phyloP scores from a whole-genome alignment of 1,140 invertebrate species.

The Pemphigus obesinymphae region DNA sequence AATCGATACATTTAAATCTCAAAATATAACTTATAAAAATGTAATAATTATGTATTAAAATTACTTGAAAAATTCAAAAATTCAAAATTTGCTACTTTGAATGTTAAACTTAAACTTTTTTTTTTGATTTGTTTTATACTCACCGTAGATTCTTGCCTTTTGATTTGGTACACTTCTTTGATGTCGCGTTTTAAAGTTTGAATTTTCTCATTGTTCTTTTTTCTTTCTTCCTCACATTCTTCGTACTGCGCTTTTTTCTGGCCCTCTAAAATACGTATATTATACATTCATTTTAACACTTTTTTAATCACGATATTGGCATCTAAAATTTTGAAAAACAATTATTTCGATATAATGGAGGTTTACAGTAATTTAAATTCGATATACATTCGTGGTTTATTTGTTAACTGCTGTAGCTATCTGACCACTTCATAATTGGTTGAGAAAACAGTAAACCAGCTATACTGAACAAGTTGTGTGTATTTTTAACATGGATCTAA shows the following conservation, averaged over 20 bases:
- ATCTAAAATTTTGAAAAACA: too few relatives aligned
- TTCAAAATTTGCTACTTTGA: too few relatives aligned
- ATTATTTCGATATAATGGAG: neutral
- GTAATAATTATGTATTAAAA: too few relatives aligned
- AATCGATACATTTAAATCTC: too few relatives aligned
- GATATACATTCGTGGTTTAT: neutral
- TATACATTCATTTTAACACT: neutral
- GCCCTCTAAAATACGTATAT: slow-evolving; percentile 59
- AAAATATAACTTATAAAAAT: too few relatives aligned
- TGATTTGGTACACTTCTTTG: slow-evolving; percentile 58
- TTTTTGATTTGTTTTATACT: too few relatives aligned
- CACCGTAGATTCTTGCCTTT: slow-evolving; percentile 58
- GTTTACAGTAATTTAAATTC: neutral
- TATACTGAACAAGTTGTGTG: neutral
- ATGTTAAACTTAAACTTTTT: too few relatives aligned
- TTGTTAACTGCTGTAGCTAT: neutral
- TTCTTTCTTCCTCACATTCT: slow-evolving; percentile 68
- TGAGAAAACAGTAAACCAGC: neutral
- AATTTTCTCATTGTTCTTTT: slow-evolving; percentile 65
- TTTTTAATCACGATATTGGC: too few relatives aligned
- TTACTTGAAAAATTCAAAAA: too few relatives aligned
- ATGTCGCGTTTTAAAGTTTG: slow-evolving; percentile 67
- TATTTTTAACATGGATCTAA: neutral
- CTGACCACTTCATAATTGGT: neutral
- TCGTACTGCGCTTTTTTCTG: slow-evolving; percentile 75